Conservation (phyloP, 35 echinoderm and acorn worm genomes). For the Diadema setosum region DNA sequence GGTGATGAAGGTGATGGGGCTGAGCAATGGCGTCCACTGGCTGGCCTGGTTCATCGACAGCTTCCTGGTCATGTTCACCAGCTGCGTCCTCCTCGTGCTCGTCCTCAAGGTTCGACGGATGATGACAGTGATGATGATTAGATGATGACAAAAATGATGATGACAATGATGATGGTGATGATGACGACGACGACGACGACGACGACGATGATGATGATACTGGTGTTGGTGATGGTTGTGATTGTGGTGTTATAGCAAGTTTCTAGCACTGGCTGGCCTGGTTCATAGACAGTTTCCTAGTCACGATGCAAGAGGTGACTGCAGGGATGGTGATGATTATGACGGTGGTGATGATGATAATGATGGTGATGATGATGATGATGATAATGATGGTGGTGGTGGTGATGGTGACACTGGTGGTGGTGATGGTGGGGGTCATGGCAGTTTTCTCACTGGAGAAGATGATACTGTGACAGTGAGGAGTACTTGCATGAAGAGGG, state of each 20-base stretch:
- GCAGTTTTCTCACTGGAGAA: not conserved
- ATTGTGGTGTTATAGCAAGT: not conserved
- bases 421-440: not conserved
- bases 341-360: not conserved
- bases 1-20: slow-evolving; percentile 99
- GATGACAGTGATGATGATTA: not conserved
- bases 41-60: slow-evolving; percentile 96
- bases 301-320: not conserved
- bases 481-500: too few relatives aligned
- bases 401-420: not conserved
- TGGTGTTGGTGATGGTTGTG: not conserved
- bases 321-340: not conserved
- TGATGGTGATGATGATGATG: not conserved
- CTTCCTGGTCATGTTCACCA: slow-evolving; percentile 84
- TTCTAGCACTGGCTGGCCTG: too few relatives aligned
- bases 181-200: not conserved
- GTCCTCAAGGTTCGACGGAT: slow-evolving; percentile 65
- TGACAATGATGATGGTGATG: not conserved
- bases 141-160: not conserved
- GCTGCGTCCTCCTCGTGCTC: slow-evolving; percentile 68
- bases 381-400: not conserved
- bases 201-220: not conserved
- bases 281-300: not conserved
- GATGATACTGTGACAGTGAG: too few relatives aligned
- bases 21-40: slow-evolving; percentile 95